Percentiles rank a stretch among this genome's conserved stretches.
phyloP scores from a whole-genome alignment of 2,797 vertebrate species.

The Harpagifer antarcticus region DNA sequence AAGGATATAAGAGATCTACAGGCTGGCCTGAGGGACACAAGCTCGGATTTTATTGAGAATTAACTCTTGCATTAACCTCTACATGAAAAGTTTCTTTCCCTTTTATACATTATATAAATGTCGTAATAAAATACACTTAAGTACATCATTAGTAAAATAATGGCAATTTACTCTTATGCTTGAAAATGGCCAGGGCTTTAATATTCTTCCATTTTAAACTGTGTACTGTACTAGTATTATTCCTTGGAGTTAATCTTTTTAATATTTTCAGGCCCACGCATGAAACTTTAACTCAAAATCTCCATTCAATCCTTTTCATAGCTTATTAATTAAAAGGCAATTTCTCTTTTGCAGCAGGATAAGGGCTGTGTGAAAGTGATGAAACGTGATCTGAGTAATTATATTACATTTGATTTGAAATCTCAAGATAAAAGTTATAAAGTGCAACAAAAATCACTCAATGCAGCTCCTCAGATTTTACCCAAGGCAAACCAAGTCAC shows the following conservation, averaged over 20 bases:
- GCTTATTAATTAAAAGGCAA: background rate
- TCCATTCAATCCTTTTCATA: background rate
- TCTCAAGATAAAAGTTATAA: background rate
- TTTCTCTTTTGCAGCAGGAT: background rate
- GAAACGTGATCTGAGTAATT: background rate
- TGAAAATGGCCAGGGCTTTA: background rate
- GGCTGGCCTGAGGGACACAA: slow-evolving; percentile 14
- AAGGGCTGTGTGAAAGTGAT: background rate
- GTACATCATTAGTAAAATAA: background rate
- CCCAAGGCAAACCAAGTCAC: no score
- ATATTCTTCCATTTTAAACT: background rate
- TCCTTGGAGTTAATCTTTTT: background rate
- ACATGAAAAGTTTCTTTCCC: background rate
- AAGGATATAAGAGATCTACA: slow-evolving; percentile 26
- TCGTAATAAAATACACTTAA: background rate
- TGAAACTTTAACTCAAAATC: background rate
- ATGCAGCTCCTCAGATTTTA: no score
- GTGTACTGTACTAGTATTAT: background rate
- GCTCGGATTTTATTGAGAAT: slow-evolving; percentile 18
- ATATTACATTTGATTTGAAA: background rate
- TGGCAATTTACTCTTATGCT: background rate
- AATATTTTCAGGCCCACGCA: background rate
- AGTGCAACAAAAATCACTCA: no score
- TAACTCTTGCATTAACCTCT: slow-evolving; percentile 12
- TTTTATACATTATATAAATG: background rate